phyloP scores from a whole-genome alignment of 2,888 invertebrate genomes.

The Oscheius sp. region DNA sequence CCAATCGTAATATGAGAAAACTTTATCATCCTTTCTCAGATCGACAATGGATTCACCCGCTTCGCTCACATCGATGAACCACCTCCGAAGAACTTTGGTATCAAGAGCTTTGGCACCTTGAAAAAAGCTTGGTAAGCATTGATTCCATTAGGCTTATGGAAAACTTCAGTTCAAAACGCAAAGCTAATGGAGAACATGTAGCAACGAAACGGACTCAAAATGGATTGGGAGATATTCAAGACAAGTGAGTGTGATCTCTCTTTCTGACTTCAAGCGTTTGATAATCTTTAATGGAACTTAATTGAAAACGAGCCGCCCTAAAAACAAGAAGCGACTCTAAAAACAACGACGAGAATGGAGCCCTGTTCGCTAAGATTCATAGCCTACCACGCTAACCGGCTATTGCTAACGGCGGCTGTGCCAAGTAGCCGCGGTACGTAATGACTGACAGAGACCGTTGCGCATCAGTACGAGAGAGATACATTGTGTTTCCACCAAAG shows the following conservation, averaged over 20 bases:
- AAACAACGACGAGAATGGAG: too few species aligned
- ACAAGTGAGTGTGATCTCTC: background rate
- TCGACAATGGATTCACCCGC: constrained; percentile 47
- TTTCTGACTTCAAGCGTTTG: too few species aligned
- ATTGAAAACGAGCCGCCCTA: too few species aligned
- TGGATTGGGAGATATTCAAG: background rate
- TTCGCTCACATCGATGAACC: constrained; percentile 44
- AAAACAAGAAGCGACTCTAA: too few species aligned
- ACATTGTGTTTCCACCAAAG: too few species aligned
- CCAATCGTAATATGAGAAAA: background rate
- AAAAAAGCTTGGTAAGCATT: background rate
- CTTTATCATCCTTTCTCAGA: constrained; percentile 37
- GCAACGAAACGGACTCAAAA: background rate
- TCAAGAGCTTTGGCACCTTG: constrained; percentile 2
- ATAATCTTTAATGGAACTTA: too few species aligned
- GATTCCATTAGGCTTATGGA: background rate
- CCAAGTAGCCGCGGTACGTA: too few species aligned
- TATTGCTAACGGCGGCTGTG: too few species aligned
- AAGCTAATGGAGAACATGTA: background rate
- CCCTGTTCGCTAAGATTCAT: too few species aligned
- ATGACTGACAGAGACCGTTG: too few species aligned
- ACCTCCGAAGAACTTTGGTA: constrained; percentile 9
- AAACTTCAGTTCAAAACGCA: constrained; percentile 12
- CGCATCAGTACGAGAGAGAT: too few species aligned
- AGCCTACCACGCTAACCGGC: too few species aligned